Percentiles rank a stretch among this genome's conserved stretches.
Evolutionary conservation across 2,888 invertebrate species (phyloP).

Genomic region (Danaus chrysippus): DNA sequence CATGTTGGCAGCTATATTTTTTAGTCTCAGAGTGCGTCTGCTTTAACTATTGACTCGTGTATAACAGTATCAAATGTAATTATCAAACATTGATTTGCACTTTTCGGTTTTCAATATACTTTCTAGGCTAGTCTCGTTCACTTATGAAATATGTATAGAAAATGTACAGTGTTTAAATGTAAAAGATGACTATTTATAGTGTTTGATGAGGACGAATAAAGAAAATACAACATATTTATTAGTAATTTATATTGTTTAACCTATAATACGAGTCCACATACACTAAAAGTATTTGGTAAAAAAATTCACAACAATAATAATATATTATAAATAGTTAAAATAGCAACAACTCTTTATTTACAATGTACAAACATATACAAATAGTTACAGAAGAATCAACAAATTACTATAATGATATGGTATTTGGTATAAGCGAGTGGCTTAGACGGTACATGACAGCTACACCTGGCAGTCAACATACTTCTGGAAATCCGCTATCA

Average conservation of each 20-base stretch:
- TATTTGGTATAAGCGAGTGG: conserved; percentile 27
- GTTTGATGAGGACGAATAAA: conserved; percentile 13
- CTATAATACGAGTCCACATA: conserved; percentile 41
- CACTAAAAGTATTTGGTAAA: conserved; percentile 71
- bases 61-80: background rate
- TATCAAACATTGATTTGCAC: background rate
- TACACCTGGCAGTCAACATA: too few species aligned
- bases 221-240: conserved; percentile 19
- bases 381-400: conserved; percentile 66
- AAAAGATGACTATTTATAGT: conserved; percentile 12
- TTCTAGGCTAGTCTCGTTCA: conserved; percentile 9
- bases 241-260: conserved; percentile 29
- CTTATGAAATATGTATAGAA: background rate
- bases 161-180: conserved; percentile 16
- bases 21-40: background rate
- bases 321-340: conserved; percentile 71
- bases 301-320: conserved; percentile 74
- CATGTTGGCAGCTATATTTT: too few species aligned
- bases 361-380: conserved; percentile 74
- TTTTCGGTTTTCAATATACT: background rate
- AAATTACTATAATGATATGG: conserved; percentile 50
- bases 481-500: too few species aligned
- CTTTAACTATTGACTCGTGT: background rate
- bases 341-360: conserved; percentile 73
- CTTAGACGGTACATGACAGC: conserved; percentile 4